Percentiles rank a stretch among this genome's conserved stretches.
Evolutionary conservation across 2,888 invertebrate genomes (phyloP).

Genomic region (Melangyna quadrimaculata): DNA sequence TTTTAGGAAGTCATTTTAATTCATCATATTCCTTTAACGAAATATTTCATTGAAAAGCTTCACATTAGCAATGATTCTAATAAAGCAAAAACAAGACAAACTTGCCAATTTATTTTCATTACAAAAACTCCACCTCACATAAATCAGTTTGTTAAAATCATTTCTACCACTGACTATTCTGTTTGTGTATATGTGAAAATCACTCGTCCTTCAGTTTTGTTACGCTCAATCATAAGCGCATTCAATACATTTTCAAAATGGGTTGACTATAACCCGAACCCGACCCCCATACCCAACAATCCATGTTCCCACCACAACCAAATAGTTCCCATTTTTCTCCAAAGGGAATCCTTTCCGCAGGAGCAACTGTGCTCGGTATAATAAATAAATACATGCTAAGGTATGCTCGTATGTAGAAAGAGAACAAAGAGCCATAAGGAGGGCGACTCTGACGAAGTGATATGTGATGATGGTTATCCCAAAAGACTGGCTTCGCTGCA

Average conservation of each 20-base stretch:
- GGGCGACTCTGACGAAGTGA: conserved; percentile 51
- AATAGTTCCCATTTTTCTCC: conserved; percentile 31
- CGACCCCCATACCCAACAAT: background rate
- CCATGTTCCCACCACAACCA: background rate
- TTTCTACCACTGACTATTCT: background rate
- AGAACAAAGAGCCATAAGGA: background rate
- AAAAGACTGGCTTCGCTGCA: conserved; percentile 65
- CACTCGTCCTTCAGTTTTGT: conserved; percentile 24
- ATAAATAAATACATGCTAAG: conserved; percentile 18
- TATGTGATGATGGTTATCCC: conserved; percentile 69
- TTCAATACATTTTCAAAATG: background rate
- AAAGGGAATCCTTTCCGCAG: conserved; percentile 12
- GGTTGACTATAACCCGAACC: background rate
- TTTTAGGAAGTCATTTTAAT: conserved; percentile 15
- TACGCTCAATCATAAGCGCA: conserved; percentile 41
- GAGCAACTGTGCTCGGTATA: conserved; percentile 10
- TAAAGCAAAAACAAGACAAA: conserved; percentile 38
- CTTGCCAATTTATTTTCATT: conserved; percentile 69
- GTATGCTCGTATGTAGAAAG: too few species aligned
- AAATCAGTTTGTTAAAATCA: conserved; percentile 46
- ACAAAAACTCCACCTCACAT: conserved; percentile 39
- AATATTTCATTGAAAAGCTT: conserved; percentile 34
- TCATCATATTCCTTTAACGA: conserved; percentile 13
- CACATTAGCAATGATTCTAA: conserved; percentile 47
- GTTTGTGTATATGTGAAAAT: background rate